A percentile compares a stretch with the other conserved stretches of the same genome.
phyloP scores from a whole-genome alignment of 2,797 vertebrate genomes.

The Poeciliopsis presidionis region DNA sequence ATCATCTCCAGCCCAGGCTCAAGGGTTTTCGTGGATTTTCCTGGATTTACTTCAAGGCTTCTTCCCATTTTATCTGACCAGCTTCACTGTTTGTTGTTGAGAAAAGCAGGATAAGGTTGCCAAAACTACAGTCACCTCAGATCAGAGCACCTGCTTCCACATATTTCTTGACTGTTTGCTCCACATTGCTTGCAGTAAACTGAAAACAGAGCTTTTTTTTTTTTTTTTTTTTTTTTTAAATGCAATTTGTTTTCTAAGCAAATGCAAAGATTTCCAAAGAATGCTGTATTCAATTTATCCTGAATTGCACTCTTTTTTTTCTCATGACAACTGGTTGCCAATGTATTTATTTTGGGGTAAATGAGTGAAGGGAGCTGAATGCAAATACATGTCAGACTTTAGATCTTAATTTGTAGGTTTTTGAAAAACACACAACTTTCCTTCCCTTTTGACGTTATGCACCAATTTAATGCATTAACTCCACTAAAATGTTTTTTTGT shows the following conservation, averaged over 20 bases:
- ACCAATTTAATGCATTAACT: background rate
- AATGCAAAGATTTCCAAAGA: background rate
- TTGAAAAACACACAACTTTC: background rate
- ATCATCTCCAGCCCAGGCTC: background rate
- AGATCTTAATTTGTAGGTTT: background rate
- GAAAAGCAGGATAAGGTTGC: background rate
- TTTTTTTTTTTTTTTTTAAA: background rate
- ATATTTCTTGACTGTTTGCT: background rate
- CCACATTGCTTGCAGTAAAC: background rate
- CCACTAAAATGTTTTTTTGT: background rate
- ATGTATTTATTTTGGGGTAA: background rate
- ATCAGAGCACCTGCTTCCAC: background rate
- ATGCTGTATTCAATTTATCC: background rate
- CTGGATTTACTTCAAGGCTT: background rate
- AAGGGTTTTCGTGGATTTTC: background rate
- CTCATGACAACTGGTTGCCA: background rate
- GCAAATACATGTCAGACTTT: background rate
- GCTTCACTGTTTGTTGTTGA: background rate
- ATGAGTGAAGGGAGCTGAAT: background rate
- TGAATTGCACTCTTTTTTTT: background rate
- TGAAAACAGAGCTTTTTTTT: background rate
- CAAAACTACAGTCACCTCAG: background rate
- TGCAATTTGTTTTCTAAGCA: background rate
- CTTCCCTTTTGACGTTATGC: background rate
- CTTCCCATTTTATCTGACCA: background rate